Percentiles rank a stretch among this genome's conserved stretches.
phyloP scores from a whole-genome alignment of 2,797 vertebrate species.

The Moxostoma hubbsi region DNA sequence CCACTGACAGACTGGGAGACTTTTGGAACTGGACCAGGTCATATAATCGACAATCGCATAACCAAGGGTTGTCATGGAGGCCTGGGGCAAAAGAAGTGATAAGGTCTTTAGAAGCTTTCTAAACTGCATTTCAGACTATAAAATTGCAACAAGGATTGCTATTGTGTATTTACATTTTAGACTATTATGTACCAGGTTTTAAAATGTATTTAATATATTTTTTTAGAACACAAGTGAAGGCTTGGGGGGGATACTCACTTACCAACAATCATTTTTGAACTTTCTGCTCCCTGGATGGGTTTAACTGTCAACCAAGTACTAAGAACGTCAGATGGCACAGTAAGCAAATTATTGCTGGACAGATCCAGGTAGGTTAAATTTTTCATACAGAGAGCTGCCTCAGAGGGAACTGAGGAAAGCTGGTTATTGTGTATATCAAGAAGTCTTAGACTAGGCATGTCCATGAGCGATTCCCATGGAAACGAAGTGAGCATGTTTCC shows the following conservation, averaged over 20 bases:
- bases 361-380: slow-evolving; percentile 94
- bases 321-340: slow-evolving; percentile 87
- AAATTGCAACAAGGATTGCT: background rate
- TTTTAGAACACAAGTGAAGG: background rate
- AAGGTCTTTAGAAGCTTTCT: background rate
- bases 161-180: background rate
- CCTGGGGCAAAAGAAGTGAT: slow-evolving; percentile 70
- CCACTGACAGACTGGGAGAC: slow-evolving; percentile 83
- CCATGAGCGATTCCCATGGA: slow-evolving; percentile 90
- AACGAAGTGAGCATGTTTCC: slow-evolving; percentile 88
- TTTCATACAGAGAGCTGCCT: slow-evolving; percentile 84
- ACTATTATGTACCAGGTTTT: background rate
- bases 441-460: slow-evolving; percentile 88
- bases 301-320: slow-evolving; percentile 85
- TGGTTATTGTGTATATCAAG: slow-evolving; percentile 95
- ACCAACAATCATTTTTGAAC: slow-evolving; percentile 92
- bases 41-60: slow-evolving; percentile 93
- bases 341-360: slow-evolving; percentile 91
- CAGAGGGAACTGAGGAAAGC: slow-evolving; percentile 83
- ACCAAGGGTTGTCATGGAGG: slow-evolving; percentile 97
- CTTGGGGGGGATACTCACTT: slow-evolving; percentile 57
- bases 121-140: background rate
- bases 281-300: slow-evolving; percentile 79
- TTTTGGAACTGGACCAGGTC: slow-evolving; percentile 92
- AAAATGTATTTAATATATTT: background rate